Evolutionary conservation across 1,140 invertebrate genomes (phyloP).

Genomic region (Anadara kagoshimensis): DNA sequence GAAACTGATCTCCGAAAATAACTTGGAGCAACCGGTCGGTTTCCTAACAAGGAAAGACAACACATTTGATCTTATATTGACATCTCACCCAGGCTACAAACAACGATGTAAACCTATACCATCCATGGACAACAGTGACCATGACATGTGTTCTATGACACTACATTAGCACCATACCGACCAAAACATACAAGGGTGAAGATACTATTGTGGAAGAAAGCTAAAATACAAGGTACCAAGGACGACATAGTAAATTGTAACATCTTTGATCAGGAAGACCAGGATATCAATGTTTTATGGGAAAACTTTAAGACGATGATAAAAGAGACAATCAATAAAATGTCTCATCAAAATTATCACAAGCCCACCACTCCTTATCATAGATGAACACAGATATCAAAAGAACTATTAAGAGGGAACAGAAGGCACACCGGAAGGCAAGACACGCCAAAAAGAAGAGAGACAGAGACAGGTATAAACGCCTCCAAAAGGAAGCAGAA

Average conservation of each 20-base stretch:
- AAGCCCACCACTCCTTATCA: constrained; percentile 9
- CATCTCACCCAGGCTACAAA: constrained; percentile 10
- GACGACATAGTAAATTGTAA: background rate
- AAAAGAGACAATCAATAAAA: background rate
- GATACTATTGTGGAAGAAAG: constrained; percentile 25
- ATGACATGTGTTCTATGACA: constrained; percentile 18
- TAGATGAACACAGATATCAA: constrained; percentile 24
- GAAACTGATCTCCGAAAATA: constrained; percentile 1
- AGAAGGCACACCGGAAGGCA: constrained; percentile 16
- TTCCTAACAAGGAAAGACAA: constrained; percentile 27
- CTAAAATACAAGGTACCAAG: background rate
- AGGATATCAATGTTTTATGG: constrained; percentile 13
- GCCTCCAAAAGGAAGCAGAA: background rate
- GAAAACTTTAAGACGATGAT: background rate
- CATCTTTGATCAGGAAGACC: background rate
- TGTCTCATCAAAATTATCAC: constrained; percentile 23
- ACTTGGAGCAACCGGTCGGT: constrained; percentile 23
- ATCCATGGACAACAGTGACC: constrained; percentile 15
- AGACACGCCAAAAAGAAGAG: background rate
- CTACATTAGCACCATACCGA: background rate
- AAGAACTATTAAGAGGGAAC: constrained; percentile 3
- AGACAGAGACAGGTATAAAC: background rate
- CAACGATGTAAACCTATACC: constrained; percentile 8
- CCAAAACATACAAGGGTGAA: background rate
- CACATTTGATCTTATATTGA: constrained; percentile 2